These are phyloP conservation scores for Siphlonurus alternatus DNA, from an alignment of 2,888 invertebrate species.

Conservation along the genomic window DNA sequence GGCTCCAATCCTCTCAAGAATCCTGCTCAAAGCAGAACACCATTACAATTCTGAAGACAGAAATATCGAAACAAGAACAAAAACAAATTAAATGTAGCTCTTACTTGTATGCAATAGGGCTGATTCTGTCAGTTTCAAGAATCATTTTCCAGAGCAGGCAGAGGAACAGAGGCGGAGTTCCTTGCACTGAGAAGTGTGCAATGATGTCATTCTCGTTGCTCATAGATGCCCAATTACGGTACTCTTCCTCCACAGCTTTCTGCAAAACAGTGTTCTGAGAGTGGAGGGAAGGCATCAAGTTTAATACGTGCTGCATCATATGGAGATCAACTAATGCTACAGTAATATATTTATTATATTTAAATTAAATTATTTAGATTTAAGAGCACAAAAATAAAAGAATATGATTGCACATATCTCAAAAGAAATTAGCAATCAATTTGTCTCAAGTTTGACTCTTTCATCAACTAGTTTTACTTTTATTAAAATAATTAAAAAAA, in stretches of 20 bases:
- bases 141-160: slow-evolving; percentile 93
- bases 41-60: background rate
- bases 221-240: slow-evolving; percentile 93
- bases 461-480: too few species aligned
- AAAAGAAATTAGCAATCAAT: too few species aligned
- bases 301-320: too few species aligned
- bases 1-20: slow-evolving; percentile 84
- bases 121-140: slow-evolving; percentile 82
- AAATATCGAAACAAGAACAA: background rate
- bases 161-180: slow-evolving; percentile 76
- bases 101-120: slow-evolving; percentile 89
- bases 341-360: background rate
- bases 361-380: too few species aligned
- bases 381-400: too few species aligned
- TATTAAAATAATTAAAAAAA: too few species aligned
- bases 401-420: too few species aligned
- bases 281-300: too few species aligned
- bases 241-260: slow-evolving; percentile 88
- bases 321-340: background rate
- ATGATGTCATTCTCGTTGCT: slow-evolving; percentile 93
- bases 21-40: slow-evolving; percentile 37
- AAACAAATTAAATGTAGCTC: slow-evolving; percentile 14
- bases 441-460: too few species aligned
- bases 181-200: slow-evolving; percentile 87
- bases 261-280: slow-evolving; percentile 15